Evolutionary conservation across 2,888 invertebrate genomes (phyloP).

Genomic region (Penaeus monodon): DNA sequence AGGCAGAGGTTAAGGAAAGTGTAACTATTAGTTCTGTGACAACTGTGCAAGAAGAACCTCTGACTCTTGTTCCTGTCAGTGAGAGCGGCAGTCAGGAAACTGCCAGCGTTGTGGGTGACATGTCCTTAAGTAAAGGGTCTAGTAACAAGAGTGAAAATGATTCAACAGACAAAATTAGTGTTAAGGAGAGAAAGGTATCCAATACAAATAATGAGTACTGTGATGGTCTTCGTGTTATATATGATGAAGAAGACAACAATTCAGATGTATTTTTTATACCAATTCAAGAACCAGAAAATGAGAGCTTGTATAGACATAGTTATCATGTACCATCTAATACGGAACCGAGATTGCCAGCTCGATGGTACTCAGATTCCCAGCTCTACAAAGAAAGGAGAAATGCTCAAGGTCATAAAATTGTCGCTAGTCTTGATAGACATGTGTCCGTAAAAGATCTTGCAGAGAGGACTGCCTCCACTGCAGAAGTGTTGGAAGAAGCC

Average conservation of each 20-base stretch:
- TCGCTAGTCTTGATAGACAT: slow-evolving; percentile 46
- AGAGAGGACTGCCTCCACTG: slow-evolving; percentile 49
- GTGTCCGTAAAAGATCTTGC: slow-evolving; percentile 50
- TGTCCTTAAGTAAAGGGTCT: slow-evolving; percentile 27
- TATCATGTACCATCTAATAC: slow-evolving; percentile 40
- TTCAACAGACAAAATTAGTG: not conserved
- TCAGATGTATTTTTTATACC: slow-evolving; percentile 63
- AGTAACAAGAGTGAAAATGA: slow-evolving; percentile 4
- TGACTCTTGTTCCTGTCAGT: not conserved
- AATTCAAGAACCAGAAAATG: slow-evolving; percentile 59
- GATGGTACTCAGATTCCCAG: slow-evolving; percentile 60
- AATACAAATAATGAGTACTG: slow-evolving; percentile 51
- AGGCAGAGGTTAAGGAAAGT: slow-evolving; percentile 75
- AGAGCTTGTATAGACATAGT: slow-evolving; percentile 53
- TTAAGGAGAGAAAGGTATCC: slow-evolving; percentile 48
- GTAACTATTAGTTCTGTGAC: slow-evolving; percentile 45
- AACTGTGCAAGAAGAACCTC: slow-evolving; percentile 59
- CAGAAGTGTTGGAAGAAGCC: slow-evolving; percentile 53
- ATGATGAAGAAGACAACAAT: slow-evolving; percentile 63
- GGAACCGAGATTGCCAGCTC: slow-evolving; percentile 23
- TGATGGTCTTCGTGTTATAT: slow-evolving; percentile 61
- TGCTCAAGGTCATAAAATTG: slow-evolving; percentile 27
- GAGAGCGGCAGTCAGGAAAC: slow-evolving; percentile 3
- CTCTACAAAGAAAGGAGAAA: slow-evolving; percentile 35
- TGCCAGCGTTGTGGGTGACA: not conserved